Conservation (phyloP, 2,113 vertebrate species). For the Sebastes schlegelii region DNA sequence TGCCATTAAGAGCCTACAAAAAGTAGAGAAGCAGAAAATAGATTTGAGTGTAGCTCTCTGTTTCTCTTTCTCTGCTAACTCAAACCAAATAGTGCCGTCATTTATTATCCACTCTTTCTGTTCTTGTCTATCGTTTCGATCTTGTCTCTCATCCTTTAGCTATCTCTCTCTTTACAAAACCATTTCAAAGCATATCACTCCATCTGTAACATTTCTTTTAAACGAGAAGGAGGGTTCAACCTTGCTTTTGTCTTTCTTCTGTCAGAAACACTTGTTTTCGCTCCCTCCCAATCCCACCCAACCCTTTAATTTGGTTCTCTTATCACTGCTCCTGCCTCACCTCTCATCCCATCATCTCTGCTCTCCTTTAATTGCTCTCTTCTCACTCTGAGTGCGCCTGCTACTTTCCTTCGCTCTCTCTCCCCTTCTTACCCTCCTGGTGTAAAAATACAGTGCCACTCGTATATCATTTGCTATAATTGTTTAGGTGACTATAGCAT, state of each 20-base stretch:
- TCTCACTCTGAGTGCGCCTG: constrained; percentile 16
- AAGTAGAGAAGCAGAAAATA: background rate
- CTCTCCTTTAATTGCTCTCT: constrained; percentile 46
- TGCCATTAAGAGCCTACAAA: background rate
- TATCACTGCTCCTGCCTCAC: background rate
- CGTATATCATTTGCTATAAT: constrained; percentile 82
- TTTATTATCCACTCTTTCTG: constrained; percentile 7
- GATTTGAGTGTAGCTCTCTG: background rate
- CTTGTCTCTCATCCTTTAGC: background rate
- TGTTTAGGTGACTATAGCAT: constrained; percentile 80
- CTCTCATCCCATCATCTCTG: constrained; percentile 27
- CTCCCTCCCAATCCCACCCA: background rate
- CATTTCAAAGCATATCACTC: background rate
- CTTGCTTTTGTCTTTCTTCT: constrained; percentile 33
- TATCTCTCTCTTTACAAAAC: background rate
- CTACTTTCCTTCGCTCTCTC: background rate
- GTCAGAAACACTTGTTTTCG: constrained; percentile 42
- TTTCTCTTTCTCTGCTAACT: background rate
- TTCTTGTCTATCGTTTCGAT: background rate
- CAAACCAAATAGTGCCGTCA: background rate
- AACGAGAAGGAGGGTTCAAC: constrained; percentile 5
- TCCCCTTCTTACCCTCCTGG: background rate
- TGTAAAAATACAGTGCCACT: constrained; percentile 59
- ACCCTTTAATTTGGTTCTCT: constrained; percentile 30
- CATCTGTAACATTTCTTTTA: constrained; percentile 1